Conservation (phyloP, 2,797 vertebrate genomes). For the Cynodonichthys magdalenae region DNA sequence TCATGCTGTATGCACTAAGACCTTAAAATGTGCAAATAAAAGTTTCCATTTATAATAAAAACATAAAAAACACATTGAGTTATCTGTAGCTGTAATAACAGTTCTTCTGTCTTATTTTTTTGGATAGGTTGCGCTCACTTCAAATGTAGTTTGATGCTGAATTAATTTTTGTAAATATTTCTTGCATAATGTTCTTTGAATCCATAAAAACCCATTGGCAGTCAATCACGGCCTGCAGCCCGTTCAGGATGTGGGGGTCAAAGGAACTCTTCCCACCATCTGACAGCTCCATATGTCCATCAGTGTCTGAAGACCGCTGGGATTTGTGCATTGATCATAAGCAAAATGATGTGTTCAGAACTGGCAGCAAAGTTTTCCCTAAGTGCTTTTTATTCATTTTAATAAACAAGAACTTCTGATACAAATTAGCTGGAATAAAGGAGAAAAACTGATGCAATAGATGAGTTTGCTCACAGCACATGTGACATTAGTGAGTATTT, state of each 20-base stretch:
- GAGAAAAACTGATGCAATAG: slow-evolving; percentile 10
- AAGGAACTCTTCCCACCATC: slow-evolving; percentile 35
- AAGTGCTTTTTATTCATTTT: background rate
- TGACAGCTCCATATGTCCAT: slow-evolving; percentile 43
- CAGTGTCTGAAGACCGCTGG: slow-evolving; percentile 23
- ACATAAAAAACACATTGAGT: background rate
- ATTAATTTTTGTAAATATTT: slow-evolving; percentile 12
- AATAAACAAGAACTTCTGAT: background rate
- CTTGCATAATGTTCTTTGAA: slow-evolving; percentile 32
- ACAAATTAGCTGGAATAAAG: slow-evolving; percentile 19
- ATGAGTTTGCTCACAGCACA: slow-evolving; percentile 11
- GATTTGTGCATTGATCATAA: slow-evolving; percentile 13
- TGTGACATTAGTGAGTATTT: slow-evolving; percentile 46
- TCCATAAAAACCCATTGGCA: slow-evolving; percentile 13
- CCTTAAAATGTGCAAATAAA: background rate
- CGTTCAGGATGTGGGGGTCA: slow-evolving; percentile 40
- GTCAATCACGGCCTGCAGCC: slow-evolving; percentile 3
- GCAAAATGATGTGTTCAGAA: background rate
- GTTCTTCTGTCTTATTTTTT: background rate
- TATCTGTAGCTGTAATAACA: background rate
- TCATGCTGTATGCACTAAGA: background rate
- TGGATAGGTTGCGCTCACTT: background rate
- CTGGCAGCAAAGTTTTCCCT: background rate
- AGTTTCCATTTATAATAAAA: background rate
- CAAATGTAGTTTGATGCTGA: background rate